A percentile compares a stretch with the other conserved stretches of the same genome.
Evolutionary conservation across 2,113 vertebrate species (phyloP).

Genomic region (Fulmarus glacialis): DNA sequence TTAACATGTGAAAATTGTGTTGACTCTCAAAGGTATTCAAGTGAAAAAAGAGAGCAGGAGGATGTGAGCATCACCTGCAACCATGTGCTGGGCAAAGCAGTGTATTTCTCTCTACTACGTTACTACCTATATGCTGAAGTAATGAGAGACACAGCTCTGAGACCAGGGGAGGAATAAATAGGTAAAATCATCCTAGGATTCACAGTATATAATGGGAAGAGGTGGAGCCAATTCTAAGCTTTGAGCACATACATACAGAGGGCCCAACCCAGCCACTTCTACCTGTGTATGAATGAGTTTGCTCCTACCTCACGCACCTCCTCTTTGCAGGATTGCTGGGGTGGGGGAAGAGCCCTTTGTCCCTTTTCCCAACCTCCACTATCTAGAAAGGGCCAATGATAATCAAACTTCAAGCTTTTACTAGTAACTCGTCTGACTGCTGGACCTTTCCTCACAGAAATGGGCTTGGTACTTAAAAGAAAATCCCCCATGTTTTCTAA

Average conservation of each 20-base stretch:
- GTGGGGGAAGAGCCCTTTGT: background rate
- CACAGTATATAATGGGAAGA: background rate
- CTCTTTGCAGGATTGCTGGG: background rate
- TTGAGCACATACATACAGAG: background rate
- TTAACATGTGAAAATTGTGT: background rate
- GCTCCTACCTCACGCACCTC: background rate
- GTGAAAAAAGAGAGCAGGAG: background rate
- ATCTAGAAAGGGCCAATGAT: background rate
- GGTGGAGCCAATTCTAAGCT: background rate
- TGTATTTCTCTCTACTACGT: background rate
- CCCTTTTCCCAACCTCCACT: background rate
- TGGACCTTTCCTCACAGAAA: background rate
- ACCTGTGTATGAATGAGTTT: background rate
- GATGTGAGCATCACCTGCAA: background rate
- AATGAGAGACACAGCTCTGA: background rate
- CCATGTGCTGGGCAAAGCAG: background rate
- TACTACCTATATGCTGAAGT: background rate
- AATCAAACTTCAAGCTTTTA: background rate
- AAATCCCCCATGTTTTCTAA: constrained; percentile 13
- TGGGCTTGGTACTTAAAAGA: background rate
- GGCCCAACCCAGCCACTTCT: background rate
- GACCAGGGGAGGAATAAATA: background rate
- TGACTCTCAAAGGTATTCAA: background rate
- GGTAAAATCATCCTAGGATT: background rate
- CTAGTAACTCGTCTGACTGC: background rate